Percentiles rank a stretch among this genome's conserved stretches.
Conservation (phyloP, 2,113 vertebrate genomes). For the Motacilla alba region DNA sequence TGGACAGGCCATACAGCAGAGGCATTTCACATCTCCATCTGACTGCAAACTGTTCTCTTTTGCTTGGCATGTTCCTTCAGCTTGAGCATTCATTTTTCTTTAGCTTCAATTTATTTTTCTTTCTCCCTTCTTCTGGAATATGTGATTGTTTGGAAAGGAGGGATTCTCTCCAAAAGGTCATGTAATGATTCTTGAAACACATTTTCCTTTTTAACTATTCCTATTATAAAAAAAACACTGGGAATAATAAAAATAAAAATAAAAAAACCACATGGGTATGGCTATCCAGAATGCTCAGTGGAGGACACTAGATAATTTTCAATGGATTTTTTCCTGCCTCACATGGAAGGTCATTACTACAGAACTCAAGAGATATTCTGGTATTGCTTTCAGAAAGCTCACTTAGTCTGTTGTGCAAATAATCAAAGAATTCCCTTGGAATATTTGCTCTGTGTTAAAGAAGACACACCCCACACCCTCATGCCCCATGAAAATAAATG, state of each 20-base stretch:
- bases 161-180: background rate
- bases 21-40: background rate
- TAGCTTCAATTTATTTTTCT: background rate
- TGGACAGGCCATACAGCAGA: background rate
- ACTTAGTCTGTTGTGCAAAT: background rate
- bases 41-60: background rate
- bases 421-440: background rate
- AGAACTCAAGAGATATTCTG: background rate
- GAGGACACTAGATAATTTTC: background rate
- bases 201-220: background rate
- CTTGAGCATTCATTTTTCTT: background rate
- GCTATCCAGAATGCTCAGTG: background rate
- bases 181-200: background rate
- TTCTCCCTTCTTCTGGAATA: background rate
- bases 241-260: background rate
- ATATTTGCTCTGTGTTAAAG: background rate
- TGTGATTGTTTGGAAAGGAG: background rate
- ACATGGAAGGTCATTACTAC: background rate
- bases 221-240: background rate
- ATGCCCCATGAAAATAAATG: background rate
- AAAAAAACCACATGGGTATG: accelerated
- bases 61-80: background rate
- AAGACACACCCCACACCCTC: background rate
- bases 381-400: background rate
- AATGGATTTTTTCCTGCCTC: background rate